These are phyloP conservation scores for Adelosebastes latens DNA, from an alignment of 2,797 vertebrate species.

Conservation along the genomic window DNA sequence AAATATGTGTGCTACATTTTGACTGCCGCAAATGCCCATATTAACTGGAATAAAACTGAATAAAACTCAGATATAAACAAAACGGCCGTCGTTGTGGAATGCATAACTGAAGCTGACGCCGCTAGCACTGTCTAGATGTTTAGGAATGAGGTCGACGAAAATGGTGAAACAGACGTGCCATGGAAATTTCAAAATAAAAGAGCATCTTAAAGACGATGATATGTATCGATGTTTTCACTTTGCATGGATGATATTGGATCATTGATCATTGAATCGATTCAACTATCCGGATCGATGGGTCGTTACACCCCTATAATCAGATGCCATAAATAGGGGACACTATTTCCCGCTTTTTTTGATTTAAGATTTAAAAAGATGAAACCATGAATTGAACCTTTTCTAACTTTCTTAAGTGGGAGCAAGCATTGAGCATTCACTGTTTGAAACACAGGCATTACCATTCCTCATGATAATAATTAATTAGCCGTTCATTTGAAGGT, in stretches of 20 bases:
- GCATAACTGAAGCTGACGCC: too few relatives aligned
- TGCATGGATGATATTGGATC: too few relatives aligned
- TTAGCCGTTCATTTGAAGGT: conserved; percentile 54
- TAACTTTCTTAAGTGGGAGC: neutral
- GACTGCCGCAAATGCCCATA: neutral
- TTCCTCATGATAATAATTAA: conserved; percentile 47
- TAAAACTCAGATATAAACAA: neutral
- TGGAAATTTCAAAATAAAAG: too few relatives aligned
- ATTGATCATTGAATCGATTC: too few relatives aligned
- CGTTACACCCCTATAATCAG: neutral
- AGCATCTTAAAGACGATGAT: too few relatives aligned
- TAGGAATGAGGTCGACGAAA: too few relatives aligned
- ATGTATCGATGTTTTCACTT: too few relatives aligned
- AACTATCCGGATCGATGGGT: too few relatives aligned
- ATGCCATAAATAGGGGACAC: neutral
- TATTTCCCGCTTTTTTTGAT: neutral
- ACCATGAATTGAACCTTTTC: neutral
- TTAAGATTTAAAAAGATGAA: neutral
- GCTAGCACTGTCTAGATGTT: too few relatives aligned
- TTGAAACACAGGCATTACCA: neutral
- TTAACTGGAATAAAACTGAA: neutral
- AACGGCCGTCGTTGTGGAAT: fast-evolving
- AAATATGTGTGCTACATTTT: neutral
- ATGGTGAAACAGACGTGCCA: too few relatives aligned
- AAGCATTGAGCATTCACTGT: neutral